A percentile compares a stretch with the other conserved stretches of the same genome.
These are phyloP conservation scores for Eidolon dupreanum DNA, from an alignment of 2,797 vertebrate genomes.

Conservation along the genomic window DNA sequence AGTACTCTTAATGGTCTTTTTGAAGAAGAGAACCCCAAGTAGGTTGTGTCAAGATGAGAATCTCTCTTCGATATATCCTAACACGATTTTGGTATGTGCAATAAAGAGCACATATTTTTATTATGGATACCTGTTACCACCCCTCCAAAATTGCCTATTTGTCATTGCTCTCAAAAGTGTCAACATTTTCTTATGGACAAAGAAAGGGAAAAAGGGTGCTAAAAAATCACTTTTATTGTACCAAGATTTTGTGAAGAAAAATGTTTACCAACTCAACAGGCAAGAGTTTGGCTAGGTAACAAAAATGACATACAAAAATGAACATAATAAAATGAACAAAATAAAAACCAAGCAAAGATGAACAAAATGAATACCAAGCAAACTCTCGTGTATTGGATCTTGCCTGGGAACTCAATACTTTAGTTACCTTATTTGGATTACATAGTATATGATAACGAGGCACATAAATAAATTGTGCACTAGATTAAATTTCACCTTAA, in stretches of 20 bases:
- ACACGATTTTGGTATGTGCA: background rate
- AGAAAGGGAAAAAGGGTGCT: background rate
- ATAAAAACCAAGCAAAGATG: too few relatives aligned
- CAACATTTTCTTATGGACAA: background rate
- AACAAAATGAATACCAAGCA: background rate
- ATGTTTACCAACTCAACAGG: background rate
- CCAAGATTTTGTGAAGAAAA: background rate
- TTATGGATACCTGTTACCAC: background rate
- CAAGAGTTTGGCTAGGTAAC: background rate
- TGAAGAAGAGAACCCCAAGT: background rate
- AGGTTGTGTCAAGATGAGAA: background rate
- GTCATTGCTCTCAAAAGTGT: background rate
- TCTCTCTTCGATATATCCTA: background rate
- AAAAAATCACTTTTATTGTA: background rate
- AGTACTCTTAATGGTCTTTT: background rate
- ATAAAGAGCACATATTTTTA: background rate
- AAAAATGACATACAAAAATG: background rate
- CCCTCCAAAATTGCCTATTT: background rate
- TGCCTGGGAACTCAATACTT: background rate
- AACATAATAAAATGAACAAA: background rate
- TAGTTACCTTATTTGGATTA: rapidly evolving
- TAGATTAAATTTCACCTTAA: background rate
- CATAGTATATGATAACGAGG: background rate
- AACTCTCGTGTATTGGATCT: background rate
- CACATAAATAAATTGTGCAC: background rate